Conservation (phyloP, 2,888 invertebrate species). For the Pachycephus smyrnensis region DNA sequence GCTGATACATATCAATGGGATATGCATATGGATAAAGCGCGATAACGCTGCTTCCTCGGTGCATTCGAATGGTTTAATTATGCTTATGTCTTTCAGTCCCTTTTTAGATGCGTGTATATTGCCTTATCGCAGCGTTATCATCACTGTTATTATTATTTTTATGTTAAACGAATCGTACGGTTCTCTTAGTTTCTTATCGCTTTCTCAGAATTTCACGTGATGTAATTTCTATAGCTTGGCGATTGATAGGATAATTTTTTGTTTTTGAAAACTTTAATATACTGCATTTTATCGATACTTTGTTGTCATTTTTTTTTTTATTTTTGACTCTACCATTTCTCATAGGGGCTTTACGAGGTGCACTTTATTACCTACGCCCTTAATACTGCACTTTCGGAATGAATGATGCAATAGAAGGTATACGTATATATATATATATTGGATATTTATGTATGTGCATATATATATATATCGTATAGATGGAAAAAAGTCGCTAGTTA, state of each 20-base stretch:
- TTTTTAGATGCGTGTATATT: not conserved
- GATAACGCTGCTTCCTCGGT: not conserved
- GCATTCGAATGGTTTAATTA: too few relatives aligned
- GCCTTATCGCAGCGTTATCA: not conserved
- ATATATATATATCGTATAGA: too few relatives aligned
- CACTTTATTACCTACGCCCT: not conserved
- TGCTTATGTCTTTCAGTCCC: not conserved
- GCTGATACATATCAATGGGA: not conserved
- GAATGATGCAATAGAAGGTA: not conserved
- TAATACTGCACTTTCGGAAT: not conserved
- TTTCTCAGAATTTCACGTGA: not conserved
- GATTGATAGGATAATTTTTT: not conserved
- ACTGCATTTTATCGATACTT: not conserved
- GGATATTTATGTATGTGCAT: too few relatives aligned
- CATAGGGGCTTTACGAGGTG: not conserved
- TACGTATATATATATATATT: too few relatives aligned
- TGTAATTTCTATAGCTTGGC: not conserved
- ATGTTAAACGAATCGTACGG: not conserved
- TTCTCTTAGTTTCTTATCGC: not conserved
- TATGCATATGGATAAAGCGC: not conserved
- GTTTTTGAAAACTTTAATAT: not conserved
- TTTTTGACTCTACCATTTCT: not conserved
- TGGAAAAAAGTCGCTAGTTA: conserved; percentile 36
- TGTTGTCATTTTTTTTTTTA: not conserved
- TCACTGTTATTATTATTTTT: not conserved